Percentiles rank a stretch among this genome's conserved stretches.
Conservation (phyloP, 2,888 invertebrate genomes). For the Antheraea yamamai region DNA sequence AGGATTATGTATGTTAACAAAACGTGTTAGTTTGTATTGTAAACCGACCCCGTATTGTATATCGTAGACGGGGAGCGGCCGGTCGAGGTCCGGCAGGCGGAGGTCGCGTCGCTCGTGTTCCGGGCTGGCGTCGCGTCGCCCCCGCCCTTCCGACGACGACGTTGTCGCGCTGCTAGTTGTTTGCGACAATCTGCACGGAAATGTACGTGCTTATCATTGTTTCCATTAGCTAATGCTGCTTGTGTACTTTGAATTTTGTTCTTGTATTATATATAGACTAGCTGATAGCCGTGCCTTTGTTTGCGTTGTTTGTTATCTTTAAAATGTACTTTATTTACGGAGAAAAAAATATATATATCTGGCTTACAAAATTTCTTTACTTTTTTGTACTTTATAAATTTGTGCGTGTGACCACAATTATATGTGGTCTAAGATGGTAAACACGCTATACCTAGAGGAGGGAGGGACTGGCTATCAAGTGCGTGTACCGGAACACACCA, state of each 20-base stretch:
- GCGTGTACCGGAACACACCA: no score
- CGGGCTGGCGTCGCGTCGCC: slow-evolving; percentile 74
- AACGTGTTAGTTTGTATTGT: background rate
- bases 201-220: background rate
- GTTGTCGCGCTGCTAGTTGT: slow-evolving; percentile 81
- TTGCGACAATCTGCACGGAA: slow-evolving; percentile 52
- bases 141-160: slow-evolving; percentile 84
- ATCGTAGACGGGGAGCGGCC: slow-evolving; percentile 73
- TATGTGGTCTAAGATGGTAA: no score
- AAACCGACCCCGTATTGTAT: slow-evolving; percentile 76
- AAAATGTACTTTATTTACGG: no score
- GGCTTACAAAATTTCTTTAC: no score
- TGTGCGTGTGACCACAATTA: no score
- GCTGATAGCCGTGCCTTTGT: no score
- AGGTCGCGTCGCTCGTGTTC: slow-evolving; percentile 67
- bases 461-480: no score
- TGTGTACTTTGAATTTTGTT: background rate
- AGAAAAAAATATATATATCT: no score
- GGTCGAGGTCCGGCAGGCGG: slow-evolving; percentile 67
- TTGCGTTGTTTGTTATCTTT: no score
- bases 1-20: background rate
- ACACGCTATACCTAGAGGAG: no score
- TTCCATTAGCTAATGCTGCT: background rate
- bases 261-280: background rate
- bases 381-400: no score